Percentiles rank a stretch among this genome's conserved stretches.
These are phyloP conservation scores for Lepidurus apus DNA, from an alignment of 1,140 invertebrate genomes.

Conservation along the genomic window DNA sequence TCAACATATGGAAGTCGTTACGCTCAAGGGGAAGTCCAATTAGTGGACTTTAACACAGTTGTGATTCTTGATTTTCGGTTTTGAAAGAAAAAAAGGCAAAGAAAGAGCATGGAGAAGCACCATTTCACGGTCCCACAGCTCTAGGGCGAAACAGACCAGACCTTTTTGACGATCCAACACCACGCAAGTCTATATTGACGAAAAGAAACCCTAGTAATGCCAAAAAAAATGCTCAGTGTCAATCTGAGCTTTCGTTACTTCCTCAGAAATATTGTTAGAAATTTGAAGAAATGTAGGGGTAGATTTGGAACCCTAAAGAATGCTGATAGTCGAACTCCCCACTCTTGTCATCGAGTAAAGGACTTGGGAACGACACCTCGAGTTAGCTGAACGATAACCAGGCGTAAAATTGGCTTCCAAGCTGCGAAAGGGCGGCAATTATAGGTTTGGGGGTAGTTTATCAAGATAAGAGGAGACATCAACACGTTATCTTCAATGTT, in stretches of 20 bases:
- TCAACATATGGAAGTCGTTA: conserved; percentile 15
- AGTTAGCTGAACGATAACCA: conserved; percentile 14
- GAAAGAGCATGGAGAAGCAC: background rate
- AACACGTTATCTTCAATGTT: background rate
- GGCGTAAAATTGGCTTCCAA: background rate
- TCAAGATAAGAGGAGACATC: conserved; percentile 15
- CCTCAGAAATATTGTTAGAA: background rate
- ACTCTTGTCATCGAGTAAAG: background rate
- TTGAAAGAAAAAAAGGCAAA: background rate
- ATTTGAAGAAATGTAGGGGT: conserved; percentile 23
- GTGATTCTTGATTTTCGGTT: conserved; percentile 10
- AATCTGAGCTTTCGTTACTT: background rate
- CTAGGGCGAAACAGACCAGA: background rate
- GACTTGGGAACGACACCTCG: background rate
- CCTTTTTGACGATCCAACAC: background rate
- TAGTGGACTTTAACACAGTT: conserved; percentile 22
- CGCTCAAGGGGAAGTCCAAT: conserved; percentile 20
- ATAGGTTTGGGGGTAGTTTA: background rate
- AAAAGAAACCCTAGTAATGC: background rate
- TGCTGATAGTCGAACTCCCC: background rate
- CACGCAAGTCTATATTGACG: conserved; percentile 14
- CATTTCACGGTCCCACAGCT: conserved; percentile 17
- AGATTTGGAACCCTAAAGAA: too few relatives aligned
- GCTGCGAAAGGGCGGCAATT: conserved; percentile 5
- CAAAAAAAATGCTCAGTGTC: background rate